Base-by-base conservation (phyloP, 2,888 invertebrate genomes). In the Drosophila austrosaltans region DNA sequence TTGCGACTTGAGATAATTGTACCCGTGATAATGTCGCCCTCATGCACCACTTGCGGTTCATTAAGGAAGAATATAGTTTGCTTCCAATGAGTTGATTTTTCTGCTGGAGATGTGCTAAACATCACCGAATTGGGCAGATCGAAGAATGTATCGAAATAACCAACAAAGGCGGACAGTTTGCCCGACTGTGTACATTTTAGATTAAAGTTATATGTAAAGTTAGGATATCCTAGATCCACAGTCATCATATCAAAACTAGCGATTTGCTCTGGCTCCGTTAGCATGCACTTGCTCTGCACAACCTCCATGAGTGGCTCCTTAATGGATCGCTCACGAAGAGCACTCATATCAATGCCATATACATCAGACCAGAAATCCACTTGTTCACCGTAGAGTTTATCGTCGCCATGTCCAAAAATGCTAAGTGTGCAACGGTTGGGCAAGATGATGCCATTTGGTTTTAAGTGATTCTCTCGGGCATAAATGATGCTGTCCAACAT, bases 401-500 rank as follows among this genome's bases (percentile, higher is more conserved):
- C 90, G 93, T 97, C 97, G 78, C 96, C 96, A 82, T 96, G 95
- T 2, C 97, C 98, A 25, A 96, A 94, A 22, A 98, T 92, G 89
- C 95, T 96, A 65, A 98, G 95, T 44, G 95, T 96, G 91, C 98
- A 98, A 78, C 95, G 94, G 91, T 97, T 97, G 0, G 98, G 98
- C 79, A 98, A 92, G 61, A 98, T 93, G 16, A 95, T 89, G 0
- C 98, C 98, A 71, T 82, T 96, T 32, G 95, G 94, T 63, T 94
- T 95, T 6, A 99, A 94, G 91, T 95, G 96, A 80, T 95, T 94
- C 84, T 98, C 96, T 85, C 98, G 94, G 0, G 98, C 97, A 92
- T 96, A 96, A 76, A 99, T 95, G 10, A 99, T 96, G 90, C 97
- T 97, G 90, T 98, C 98, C 69, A 99, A 91, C 99, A 99, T 99